Evolutionary conservation across 1,140 invertebrate species (phyloP), one percentile per base, ranked within the genome.

Genomic region (Ptiloglossa arizonensis): DNA sequence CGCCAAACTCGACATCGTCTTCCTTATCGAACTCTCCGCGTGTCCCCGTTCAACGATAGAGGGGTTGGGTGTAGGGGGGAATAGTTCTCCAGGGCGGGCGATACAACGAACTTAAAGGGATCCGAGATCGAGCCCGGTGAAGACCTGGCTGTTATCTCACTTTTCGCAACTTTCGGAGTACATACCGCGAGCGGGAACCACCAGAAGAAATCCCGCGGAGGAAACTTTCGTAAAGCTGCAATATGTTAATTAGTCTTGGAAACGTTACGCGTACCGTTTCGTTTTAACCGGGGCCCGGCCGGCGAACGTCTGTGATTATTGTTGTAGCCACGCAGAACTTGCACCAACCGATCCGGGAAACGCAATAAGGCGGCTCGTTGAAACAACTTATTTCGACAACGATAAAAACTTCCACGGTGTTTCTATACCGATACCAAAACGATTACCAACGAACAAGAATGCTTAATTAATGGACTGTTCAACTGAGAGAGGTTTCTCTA

Each of bases 41-140:
- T 59, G 68, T 80, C 46, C 69, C 80, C 82, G 78, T 85, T 84
- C n/a, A 81, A 75, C 73, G 32, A n/a, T n/a, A n/a, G n/a, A n/a
- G n/a, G n/a, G n/a, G n/a, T n/a, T n/a, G n/a, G n/a, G n/a, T n/a
- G n/a, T n/a, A n/a, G 64, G 48, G 57, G 44, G 62, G 67, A 70
- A 70, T 64, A 64, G 81, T 82, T 74, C 62, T 67, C 59, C 66
- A 35, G 46, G 56, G 46, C 52, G 80, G 82, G 44, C 66, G 80
- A 79, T 78, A 66, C 44, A 73, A 83, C 48, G 50, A 32, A 46
- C 6, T 17, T 48, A 24, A 62, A 44, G 48, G 59, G 54, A 78
- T 64, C 41, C 38, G 38, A 38, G 64, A 27, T 71, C 54, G 29
- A 77, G 52, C 41, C 48, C 24, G 24, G 59, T n/a, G 15, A 8